Conservation (phyloP, 2,797 vertebrate genomes). For the Sebastes diaconus region DNA sequence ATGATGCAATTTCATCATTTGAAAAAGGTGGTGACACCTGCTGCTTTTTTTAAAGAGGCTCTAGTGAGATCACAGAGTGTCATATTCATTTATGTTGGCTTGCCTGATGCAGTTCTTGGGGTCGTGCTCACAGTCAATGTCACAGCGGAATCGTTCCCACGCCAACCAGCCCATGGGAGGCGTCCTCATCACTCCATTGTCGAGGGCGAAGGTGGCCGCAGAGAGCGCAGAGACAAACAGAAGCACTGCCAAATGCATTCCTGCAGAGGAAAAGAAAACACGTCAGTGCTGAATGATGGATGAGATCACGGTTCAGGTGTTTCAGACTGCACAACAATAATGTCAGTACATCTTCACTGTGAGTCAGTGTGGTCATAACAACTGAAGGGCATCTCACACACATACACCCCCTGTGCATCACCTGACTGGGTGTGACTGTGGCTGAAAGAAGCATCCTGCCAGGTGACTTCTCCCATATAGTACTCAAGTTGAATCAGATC, state of each 20-base stretch:
- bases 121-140: conserved; percentile 87
- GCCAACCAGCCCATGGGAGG: conserved; percentile 97
- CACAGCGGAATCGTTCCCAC: conserved; percentile 94
- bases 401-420: conserved; percentile 20
- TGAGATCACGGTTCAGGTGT: neutral
- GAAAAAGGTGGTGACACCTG: neutral
- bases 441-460: neutral
- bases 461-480: neutral
- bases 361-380: neutral
- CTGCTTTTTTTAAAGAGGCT: neutral
- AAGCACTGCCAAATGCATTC: conserved; percentile 51
- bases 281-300: neutral
- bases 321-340: neutral
- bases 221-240: conserved; percentile 54
- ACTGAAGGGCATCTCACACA: neutral
- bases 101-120: conserved; percentile 94
- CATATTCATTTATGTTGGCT: neutral
- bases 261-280: conserved; percentile 24
- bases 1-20: neutral
- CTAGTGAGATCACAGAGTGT: neutral
- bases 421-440: conserved; percentile 40
- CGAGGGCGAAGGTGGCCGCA: conserved; percentile 73
- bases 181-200: conserved; percentile 90
- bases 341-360: neutral
- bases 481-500: conserved; percentile 13